Conservation (phyloP, 2,113 vertebrate genomes). For the Bufo gargarizans region DNA sequence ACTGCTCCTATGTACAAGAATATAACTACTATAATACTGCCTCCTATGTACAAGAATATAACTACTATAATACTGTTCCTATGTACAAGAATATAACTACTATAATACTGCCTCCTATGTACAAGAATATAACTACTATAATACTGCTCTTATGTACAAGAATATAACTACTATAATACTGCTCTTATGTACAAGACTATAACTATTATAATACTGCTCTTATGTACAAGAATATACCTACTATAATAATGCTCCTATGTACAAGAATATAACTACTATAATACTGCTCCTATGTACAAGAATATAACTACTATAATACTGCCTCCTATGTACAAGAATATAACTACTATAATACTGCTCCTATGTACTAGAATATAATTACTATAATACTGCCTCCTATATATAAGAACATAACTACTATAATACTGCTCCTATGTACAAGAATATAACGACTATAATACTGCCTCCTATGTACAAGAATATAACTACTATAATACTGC, state of each 20-base stretch:
- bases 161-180: not conserved
- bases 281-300: slow-evolving; percentile 1
- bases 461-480: not conserved
- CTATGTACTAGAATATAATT: not conserved
- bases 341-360: not conserved
- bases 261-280: not conserved
- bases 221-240: not conserved
- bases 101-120: not conserved
- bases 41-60: not conserved
- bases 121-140: not conserved
- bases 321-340: not conserved
- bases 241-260: not conserved
- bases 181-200: not conserved
- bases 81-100: not conserved
- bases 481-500: not conserved
- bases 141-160: not conserved
- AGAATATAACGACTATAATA: not conserved
- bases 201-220: not conserved
- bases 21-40: slow-evolving; percentile 7
- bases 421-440: not conserved
- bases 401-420: not conserved
- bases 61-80: not conserved
- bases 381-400: slow-evolving; percentile 1
- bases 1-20: not conserved
- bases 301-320: slow-evolving; percentile 2